These are phyloP conservation scores for Odobenus rosmarus DNA, from an alignment of 2,113 vertebrate genomes.

Conservation along the genomic window DNA sequence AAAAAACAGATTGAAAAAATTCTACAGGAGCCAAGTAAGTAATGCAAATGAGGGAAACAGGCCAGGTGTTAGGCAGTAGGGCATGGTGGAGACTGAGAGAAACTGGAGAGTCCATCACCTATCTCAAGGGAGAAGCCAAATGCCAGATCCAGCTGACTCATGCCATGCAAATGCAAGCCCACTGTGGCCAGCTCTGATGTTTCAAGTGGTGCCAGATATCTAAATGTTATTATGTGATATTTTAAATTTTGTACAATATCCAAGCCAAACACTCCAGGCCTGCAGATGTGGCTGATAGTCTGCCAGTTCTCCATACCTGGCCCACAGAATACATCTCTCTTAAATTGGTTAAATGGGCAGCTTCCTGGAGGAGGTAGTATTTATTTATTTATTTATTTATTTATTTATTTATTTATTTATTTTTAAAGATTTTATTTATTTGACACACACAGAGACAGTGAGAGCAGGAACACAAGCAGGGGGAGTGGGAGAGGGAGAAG, in stretches of 20 bases:
- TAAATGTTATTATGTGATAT: not conserved
- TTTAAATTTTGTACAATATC: not conserved
- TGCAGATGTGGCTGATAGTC: not conserved
- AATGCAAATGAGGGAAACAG: not conserved
- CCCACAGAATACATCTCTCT: not conserved
- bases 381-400: not conserved
- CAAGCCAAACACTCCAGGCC: not conserved
- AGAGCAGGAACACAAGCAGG: too few species aligned
- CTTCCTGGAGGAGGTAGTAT: not conserved
- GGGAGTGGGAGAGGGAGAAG: too few species aligned
- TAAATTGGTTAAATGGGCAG: not conserved
- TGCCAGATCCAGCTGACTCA: not conserved
- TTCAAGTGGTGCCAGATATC: not conserved
- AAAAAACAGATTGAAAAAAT: not conserved
- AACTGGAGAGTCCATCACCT: not conserved
- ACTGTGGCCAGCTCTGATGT: not conserved
- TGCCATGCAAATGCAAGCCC: not conserved
- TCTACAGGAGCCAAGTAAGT: not conserved
- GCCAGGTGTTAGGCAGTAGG: too few species aligned
- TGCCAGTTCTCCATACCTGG: not conserved
- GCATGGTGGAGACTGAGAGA: not conserved
- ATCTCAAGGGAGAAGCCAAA: not conserved
- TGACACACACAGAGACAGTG: too few species aligned
- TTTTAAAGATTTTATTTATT: too few species aligned
- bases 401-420: too few species aligned